phyloP scores from a whole-genome alignment of 2,797 vertebrate species.

The Miichthys miiuy region DNA sequence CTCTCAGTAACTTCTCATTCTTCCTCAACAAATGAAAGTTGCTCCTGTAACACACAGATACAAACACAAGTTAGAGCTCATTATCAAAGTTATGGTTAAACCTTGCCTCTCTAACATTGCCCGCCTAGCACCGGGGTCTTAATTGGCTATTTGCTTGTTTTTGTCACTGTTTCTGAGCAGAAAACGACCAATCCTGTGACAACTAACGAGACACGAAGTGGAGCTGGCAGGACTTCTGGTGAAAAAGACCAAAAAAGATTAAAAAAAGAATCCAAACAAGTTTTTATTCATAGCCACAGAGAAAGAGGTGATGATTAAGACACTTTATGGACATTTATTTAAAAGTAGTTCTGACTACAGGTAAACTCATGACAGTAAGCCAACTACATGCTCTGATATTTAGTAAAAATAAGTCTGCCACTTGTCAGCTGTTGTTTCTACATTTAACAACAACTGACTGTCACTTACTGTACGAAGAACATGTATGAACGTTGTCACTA shows the following conservation, averaged over 20 bases:
- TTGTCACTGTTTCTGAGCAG: constrained; percentile 58
- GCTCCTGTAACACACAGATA: constrained; percentile 86
- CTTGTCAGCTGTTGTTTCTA: background rate
- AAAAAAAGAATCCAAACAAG: background rate
- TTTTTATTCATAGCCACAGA: background rate
- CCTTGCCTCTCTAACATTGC: background rate
- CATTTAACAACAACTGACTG: background rate
- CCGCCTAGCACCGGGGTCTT: constrained; percentile 28
- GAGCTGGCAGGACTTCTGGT: constrained; percentile 10
- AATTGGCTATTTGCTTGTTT: constrained; percentile 70
- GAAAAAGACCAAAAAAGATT: background rate
- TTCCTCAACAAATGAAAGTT: constrained; percentile 98
- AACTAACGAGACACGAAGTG: constrained; percentile 22
- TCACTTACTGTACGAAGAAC: background rate
- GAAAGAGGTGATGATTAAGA: background rate
- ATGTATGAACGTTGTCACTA: background rate
- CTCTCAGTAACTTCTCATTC: constrained; percentile 97
- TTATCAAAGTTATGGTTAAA: background rate
- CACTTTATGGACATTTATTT: background rate
- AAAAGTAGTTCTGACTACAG: background rate
- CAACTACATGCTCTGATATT: background rate
- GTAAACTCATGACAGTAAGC: background rate
- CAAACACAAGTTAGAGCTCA: background rate
- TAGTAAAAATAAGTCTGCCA: background rate
- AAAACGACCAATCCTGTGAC: background rate